Base-by-base conservation (phyloP, 2,888 invertebrate species). In the Neoaliturus tenellus region DNA sequence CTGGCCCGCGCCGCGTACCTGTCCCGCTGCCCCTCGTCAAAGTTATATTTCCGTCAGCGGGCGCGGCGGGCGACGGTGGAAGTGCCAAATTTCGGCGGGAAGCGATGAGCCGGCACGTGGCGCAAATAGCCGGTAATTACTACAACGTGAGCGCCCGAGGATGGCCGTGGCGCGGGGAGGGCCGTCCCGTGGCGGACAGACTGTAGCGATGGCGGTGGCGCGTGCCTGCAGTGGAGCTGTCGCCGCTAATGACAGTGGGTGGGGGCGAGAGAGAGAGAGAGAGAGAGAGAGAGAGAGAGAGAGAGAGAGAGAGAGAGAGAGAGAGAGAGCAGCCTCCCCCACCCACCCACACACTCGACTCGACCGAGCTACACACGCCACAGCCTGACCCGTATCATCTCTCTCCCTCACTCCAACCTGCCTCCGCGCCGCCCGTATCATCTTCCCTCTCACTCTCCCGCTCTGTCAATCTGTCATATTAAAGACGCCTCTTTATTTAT, bases 81-180 rank as follows among this genome's bases (percentile, higher is more conserved):
- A 51, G 62, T 62, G 62, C 62, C 62, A 62, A 62, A 62, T 62
- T 62, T 62, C 62, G 62, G 62, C 62, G 62, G 62, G 62, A 62
- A 62, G 62, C 62, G 62, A 62, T 62, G 62, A 62, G 62, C 25
- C 62, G 62, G 31, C 62, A 62, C 62, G 62, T 62, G 62, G 62
- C 62, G 62, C 62, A 62, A 62, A 62, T 62, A 62, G 31, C 62
- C 62, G 31, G 62, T 62, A 62, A 62, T 62, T 62, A 62, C 25
- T 31, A 62, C 28, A 62, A 28, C 62, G 17, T 5, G 62, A 14
- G 10, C 31, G 17, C 25, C 1, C 17, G 5, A 62, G 14, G 28
- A 62, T 62, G 62, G 8, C 28, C 28, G 1, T 8, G 31, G 62
- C 17, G 3, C 0, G 3, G 62, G 3, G 28, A 8, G 31, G 62